Base-by-base conservation (phyloP, 2,113 vertebrate genomes). In the Uria aalge region DNA sequence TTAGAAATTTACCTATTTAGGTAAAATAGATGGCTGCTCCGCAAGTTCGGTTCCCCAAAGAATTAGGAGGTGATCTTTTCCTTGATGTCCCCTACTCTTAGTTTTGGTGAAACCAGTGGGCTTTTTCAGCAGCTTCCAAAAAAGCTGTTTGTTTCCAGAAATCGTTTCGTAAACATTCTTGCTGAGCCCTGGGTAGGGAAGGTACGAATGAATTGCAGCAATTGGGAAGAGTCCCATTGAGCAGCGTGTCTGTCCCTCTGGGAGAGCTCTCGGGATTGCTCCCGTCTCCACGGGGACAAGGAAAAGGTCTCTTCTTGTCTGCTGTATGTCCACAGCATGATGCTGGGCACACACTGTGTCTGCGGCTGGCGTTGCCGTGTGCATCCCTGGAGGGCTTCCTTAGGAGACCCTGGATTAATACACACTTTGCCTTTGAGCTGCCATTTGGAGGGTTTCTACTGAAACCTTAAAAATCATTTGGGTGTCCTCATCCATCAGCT, bases 401-500 rank as follows among this genome's bases (percentile, higher is more conserved):
- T 20, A 26, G 62, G 62, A 82, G 8, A 23, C 29, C 21, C 45
- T 41, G 75, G 68, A 30, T 77, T 73, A 59, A 90, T 47, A 13
- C 64, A 36, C 15, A 11, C 57, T 80, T 82, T 78, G 38, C 85
- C 69, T 74, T 71, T 80, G 24, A 67, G 24, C 89, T 89, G 92
- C 84, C 19, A 9, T 38, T 94, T 48, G 66, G 52, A 94, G 43
- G 14, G 59, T 60, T 95, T 82, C 89, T 90, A 26, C 50, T 15
- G 81, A 90, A 95, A 84, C 59, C 41, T 84, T 81, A 81, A 86
- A 82, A 76, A 92, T 85, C 69, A 26, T 78, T 92, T 73, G 80
- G 73, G 50, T 87, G 69, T 85, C 80, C 68, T 93, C 94, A 94
- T 95, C 80, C 88, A 91, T 96, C 96, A 97, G 85, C 76, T 83